Conservation (phyloP, 1,140 invertebrate species). For the Calephelis virginiensis region DNA sequence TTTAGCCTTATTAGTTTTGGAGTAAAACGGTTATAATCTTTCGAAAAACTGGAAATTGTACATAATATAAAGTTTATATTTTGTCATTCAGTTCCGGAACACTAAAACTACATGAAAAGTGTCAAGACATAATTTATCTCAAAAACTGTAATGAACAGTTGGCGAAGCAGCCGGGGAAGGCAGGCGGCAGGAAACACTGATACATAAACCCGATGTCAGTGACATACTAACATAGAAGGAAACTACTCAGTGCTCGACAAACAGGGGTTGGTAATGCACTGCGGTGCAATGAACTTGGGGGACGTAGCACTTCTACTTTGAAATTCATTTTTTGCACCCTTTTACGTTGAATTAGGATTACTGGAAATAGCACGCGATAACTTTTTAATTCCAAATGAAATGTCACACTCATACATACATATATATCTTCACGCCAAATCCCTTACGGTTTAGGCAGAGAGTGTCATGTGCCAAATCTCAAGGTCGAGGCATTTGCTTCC, state of each 20-base stretch:
- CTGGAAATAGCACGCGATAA: background rate
- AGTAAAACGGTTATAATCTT: too few relatives aligned
- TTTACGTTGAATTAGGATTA: background rate
- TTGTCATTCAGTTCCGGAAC: too few relatives aligned
- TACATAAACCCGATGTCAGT: constrained; percentile 30
- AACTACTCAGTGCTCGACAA: constrained; percentile 21
- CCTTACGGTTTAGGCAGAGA: too few relatives aligned
- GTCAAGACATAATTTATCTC: background rate
- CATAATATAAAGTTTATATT: too few relatives aligned
- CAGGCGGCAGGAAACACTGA: constrained; percentile 22
- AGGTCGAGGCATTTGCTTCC: too few relatives aligned
- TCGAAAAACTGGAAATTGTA: too few relatives aligned
- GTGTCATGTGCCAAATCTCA: too few relatives aligned
- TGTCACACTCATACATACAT: too few relatives aligned
- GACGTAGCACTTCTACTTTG: constrained; percentile 29
- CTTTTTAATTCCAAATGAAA: too few relatives aligned
- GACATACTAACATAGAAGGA: constrained; percentile 36
- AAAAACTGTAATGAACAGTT: background rate
- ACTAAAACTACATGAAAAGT: too few relatives aligned
- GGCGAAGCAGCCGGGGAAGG: constrained; percentile 5
- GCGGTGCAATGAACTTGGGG: constrained; percentile 35
- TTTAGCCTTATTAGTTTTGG: too few relatives aligned
- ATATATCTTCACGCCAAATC: too few relatives aligned
- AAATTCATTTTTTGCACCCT: constrained; percentile 33
- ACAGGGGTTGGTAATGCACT: constrained; percentile 29